Conservation (phyloP, 2,113 vertebrate genomes). For the Bos indicus region DNA sequence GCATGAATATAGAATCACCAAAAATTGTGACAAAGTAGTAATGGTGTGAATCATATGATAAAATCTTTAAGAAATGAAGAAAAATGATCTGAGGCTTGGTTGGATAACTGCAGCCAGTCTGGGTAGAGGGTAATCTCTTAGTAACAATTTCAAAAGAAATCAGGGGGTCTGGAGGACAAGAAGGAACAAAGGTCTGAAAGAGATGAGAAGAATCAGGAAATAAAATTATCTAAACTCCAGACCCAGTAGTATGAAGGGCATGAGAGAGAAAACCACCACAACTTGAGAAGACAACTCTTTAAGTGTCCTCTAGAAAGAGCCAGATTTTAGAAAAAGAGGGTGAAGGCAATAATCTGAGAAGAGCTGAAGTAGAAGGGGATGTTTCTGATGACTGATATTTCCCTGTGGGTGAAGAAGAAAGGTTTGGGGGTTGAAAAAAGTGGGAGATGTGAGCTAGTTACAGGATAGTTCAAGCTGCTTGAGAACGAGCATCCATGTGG, state of each 20-base stretch:
- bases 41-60: background rate
- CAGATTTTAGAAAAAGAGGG: background rate
- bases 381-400: background rate
- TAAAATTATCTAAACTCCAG: background rate
- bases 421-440: too few species aligned
- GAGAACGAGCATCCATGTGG: background rate
- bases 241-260: too few species aligned
- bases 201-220: background rate
- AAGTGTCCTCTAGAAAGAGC: background rate
- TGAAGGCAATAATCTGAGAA: background rate
- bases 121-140: background rate
- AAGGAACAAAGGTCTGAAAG: background rate
- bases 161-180: background rate
- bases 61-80: background rate
- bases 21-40: background rate
- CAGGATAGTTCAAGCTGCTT: background rate
- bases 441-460: background rate
- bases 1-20: background rate
- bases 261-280: background rate
- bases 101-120: background rate
- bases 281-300: background rate
- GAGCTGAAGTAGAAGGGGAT: background rate
- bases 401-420: background rate
- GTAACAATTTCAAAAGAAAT: background rate
- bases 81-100: background rate